phyloP scores from a whole-genome alignment of 2,113 vertebrate species.

The Cyprinodon tularosa region DNA sequence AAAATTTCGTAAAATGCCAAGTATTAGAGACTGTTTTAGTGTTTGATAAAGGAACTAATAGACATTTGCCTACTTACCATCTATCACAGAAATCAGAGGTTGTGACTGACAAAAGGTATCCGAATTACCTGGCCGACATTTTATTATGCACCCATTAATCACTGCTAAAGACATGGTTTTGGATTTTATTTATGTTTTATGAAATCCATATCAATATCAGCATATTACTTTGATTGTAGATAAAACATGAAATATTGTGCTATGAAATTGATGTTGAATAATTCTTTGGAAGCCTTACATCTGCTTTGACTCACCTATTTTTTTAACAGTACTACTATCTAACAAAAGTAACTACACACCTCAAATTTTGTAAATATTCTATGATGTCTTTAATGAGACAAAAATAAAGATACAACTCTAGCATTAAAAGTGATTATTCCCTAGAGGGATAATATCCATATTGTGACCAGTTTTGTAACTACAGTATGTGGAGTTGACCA shows the following conservation, averaged over 20 bases:
- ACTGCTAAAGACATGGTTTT: background rate
- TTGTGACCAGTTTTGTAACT: no score
- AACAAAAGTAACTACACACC: no score
- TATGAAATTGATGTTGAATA: background rate
- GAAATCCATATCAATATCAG: background rate
- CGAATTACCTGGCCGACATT: background rate
- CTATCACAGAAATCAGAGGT: background rate
- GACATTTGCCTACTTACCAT: background rate
- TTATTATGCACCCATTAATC: background rate
- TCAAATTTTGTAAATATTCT: no score
- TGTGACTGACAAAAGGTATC: background rate
- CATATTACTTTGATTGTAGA: background rate
- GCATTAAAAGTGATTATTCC: no score
- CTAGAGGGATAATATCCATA: no score
- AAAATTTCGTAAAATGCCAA: constrained; percentile 32
- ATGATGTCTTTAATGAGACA: no score
- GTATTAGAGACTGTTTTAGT: constrained; percentile 25
- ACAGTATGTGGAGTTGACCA: no score
- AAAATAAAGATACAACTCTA: no score
- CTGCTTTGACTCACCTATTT: background rate
- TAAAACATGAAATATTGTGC: background rate
- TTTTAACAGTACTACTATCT: background rate
- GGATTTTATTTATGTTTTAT: background rate
- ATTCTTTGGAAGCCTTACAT: background rate
- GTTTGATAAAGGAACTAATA: background rate